These are phyloP conservation scores for Amphipyra tragopoginis DNA, from an alignment of 2,888 invertebrate genomes.

Conservation along the genomic window DNA sequence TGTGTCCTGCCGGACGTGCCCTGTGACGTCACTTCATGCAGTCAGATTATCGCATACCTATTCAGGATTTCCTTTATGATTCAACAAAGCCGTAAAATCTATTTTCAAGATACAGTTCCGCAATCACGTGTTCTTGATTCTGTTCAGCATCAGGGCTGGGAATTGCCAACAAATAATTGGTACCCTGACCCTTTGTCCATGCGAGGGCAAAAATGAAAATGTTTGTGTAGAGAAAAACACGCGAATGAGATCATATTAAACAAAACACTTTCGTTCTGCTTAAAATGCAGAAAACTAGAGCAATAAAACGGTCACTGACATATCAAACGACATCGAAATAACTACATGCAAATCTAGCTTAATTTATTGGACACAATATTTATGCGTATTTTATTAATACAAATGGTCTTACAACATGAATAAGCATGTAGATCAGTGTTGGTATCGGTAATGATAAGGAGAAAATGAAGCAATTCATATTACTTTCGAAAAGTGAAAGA, in stretches of 20 bases:
- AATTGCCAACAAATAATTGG: no score
- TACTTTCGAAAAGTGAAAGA: constrained; percentile 57
- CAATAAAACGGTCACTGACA: constrained; percentile 54
- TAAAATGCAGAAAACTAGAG: constrained; percentile 34
- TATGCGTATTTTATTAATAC: constrained; percentile 29
- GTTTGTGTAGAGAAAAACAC: no score
- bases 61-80: constrained; percentile 65
- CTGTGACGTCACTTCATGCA: constrained; percentile 62
- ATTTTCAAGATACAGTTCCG: constrained; percentile 19
- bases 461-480: constrained; percentile 35
- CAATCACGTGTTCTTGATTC: neutral
- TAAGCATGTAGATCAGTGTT: constrained; percentile 5
- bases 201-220: no score
- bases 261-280: constrained; percentile 38
- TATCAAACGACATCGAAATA: constrained; percentile 20
- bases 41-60: constrained; percentile 51
- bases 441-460: constrained; percentile 17
- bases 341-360: constrained; percentile 47
- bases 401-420: constrained; percentile 20
- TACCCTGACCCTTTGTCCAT: no score
- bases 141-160: no score
- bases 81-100: constrained; percentile 39
- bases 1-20: constrained; percentile 56
- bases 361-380: constrained; percentile 33
- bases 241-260: neutral